Percentiles rank a stretch among this genome's conserved stretches.
phyloP scores from a whole-genome alignment of 2,797 vertebrate genomes.

The Selene dorsalis region DNA sequence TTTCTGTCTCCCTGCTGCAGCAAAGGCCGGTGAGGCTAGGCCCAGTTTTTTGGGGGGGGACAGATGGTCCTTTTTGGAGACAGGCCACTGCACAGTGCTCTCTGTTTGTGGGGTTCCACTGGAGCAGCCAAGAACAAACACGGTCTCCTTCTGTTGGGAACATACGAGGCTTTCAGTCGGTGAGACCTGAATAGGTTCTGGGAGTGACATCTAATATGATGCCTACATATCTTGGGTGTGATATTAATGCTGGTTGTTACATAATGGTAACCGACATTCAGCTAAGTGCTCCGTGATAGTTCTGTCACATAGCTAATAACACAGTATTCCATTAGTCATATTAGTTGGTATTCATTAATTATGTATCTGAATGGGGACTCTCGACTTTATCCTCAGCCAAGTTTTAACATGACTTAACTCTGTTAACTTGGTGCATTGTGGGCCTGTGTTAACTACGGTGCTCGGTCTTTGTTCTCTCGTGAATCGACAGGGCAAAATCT shows the following conservation, averaged over 20 bases:
- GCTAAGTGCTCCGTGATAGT: constrained; percentile 27
- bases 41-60: constrained; percentile 63
- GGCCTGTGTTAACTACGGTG: constrained; percentile 23
- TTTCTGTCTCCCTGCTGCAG: constrained; percentile 57
- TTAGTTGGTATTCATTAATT: constrained; percentile 41
- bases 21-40: constrained; percentile 57
- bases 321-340: constrained; percentile 20
- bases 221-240: constrained; percentile 23
- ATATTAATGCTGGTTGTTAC: constrained; percentile 30
- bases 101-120: constrained; percentile 69
- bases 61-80: constrained; percentile 85
- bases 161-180: constrained; percentile 57
- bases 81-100: constrained; percentile 75
- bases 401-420: constrained; percentile 37
- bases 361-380: constrained; percentile 11
- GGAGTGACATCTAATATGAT: constrained; percentile 54
- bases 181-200: constrained; percentile 41
- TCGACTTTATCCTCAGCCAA: background rate
- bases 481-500: constrained; percentile 58
- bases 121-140: constrained; percentile 79
- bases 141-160: constrained; percentile 77
- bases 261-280: constrained; percentile 36
- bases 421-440: constrained; percentile 24
- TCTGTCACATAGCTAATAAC: constrained; percentile 32
- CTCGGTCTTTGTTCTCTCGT: constrained; percentile 54